Evolutionary conservation across 92 coral and sea anemone species (phyloP), one percentile per base, ranked within the genome.

Genomic region (Epizoanthus rinbou): DNA sequence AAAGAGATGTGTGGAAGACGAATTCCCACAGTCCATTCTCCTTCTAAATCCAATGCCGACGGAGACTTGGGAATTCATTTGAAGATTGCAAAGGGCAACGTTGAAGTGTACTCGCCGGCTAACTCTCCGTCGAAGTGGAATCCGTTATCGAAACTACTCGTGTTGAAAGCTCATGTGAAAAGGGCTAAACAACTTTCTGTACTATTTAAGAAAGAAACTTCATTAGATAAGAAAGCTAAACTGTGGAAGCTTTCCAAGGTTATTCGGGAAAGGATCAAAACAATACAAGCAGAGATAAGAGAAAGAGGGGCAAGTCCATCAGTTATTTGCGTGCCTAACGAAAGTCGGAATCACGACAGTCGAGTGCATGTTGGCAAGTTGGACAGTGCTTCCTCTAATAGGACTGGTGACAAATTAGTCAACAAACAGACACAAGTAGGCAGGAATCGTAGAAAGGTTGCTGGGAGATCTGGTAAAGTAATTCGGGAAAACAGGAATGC

Each of bases 191-290:
- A 73, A 19, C 60, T 78, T 62, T 31, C 45, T 37, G 71, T 23
- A 21, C 15, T 21, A 6, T 10, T 41, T 39, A 43, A 14, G 37
- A 62, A 63, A 39, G 82, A 78, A 35, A 54, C 24, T 78, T 78
- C 72, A 13, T 18, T 43, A 1, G 58, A 78, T 15, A 78, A 63
- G 82, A 78, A 60, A 78, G 18, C 15, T 23, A 78, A 22, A 62
- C 19, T 78, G 6, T 8, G 43, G 54, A 78, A 59, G 58, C 9
- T 62, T 19, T 15, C 31, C 57, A 57, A 50, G 66, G 72, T 78
- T 78, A 72, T 78, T 62, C n/a, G 59, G 9, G 56, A 62, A 16
- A 78, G 66, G 18, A 43, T 78, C 66, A 78, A 63, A 52, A 11
- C 18, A 43, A 15, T 63, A 47, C 66, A 60, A 78, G 56, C 45